Conservation (phyloP, 2,797 vertebrate species). For the Coracias cyanogaster region DNA sequence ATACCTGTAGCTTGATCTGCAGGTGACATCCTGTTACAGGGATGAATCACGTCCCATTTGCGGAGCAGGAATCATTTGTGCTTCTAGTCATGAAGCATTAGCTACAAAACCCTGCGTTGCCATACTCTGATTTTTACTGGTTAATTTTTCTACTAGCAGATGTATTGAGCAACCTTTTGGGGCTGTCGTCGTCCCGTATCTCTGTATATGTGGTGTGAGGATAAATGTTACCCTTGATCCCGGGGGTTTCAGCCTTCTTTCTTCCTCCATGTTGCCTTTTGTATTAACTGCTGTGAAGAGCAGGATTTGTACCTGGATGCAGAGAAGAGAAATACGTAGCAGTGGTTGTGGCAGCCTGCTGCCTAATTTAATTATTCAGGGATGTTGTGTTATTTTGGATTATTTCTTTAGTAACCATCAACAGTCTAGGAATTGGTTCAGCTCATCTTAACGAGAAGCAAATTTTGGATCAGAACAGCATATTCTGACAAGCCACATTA, state of each 20-base stretch:
- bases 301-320: background rate
- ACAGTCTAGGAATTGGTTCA: background rate
- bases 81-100: background rate
- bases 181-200: background rate
- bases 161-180: background rate
- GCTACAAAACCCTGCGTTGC: background rate
- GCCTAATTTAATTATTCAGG: background rate
- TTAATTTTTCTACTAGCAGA: background rate
- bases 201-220: background rate
- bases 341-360: background rate
- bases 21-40: background rate
- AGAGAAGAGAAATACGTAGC: background rate
- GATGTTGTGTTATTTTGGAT: background rate
- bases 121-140: background rate
- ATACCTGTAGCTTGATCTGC: background rate
- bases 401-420: background rate
- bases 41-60: background rate
- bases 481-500: background rate
- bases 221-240: background rate
- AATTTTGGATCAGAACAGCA: background rate
- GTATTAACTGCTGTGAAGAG: background rate
- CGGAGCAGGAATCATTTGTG: background rate
- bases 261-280: background rate
- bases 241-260: background rate
- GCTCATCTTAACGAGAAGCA: background rate